Conservation (phyloP, 1,140 invertebrate genomes). For the Drosophila obscura region DNA sequence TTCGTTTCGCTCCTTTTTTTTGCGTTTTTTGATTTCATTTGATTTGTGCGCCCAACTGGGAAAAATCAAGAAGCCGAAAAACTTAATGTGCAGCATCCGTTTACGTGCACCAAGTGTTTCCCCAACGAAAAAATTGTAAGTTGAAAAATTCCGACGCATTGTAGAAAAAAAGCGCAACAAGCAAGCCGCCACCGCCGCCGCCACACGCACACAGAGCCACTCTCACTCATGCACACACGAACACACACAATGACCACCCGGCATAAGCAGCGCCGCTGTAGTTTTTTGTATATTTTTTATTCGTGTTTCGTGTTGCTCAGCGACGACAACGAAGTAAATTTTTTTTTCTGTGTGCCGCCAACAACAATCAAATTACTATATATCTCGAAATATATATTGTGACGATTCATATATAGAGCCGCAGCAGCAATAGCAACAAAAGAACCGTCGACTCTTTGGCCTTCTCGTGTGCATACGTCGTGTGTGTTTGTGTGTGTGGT, state of each 20-base stretch:
- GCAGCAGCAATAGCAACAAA: conserved; percentile 16
- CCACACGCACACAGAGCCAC: conserved; percentile 6
- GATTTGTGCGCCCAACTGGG: conserved; percentile 20
- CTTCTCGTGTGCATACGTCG: too few species aligned
- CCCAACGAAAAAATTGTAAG: conserved; percentile 32
- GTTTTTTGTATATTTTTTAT: conserved; percentile 20
- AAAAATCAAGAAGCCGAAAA: conserved; percentile 16
- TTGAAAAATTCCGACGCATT: conserved; percentile 42
- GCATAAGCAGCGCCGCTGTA: conserved; percentile 44
- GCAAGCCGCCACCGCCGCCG: conserved; percentile 7
- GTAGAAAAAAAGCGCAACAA: conserved; percentile 51
- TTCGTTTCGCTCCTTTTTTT: conserved; percentile 49
- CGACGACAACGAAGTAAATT: conserved; percentile 30
- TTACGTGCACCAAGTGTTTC: conserved; percentile 9
- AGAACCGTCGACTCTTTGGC: neutral
- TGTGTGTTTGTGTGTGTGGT: too few species aligned
- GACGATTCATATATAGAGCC: neutral
- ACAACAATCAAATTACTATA: conserved; percentile 19
- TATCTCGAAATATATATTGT: conserved; percentile 1
- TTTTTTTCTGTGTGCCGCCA: conserved; percentile 34
- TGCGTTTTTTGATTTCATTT: conserved; percentile 54
- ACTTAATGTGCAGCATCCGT: neutral
- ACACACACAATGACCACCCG: conserved; percentile 33
- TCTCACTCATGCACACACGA: conserved; percentile 14
- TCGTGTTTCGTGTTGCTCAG: conserved; percentile 41